Base-by-base conservation (phyloP, 2,113 vertebrate species). In the Sinocyclocheilus maitianheensis region DNA sequence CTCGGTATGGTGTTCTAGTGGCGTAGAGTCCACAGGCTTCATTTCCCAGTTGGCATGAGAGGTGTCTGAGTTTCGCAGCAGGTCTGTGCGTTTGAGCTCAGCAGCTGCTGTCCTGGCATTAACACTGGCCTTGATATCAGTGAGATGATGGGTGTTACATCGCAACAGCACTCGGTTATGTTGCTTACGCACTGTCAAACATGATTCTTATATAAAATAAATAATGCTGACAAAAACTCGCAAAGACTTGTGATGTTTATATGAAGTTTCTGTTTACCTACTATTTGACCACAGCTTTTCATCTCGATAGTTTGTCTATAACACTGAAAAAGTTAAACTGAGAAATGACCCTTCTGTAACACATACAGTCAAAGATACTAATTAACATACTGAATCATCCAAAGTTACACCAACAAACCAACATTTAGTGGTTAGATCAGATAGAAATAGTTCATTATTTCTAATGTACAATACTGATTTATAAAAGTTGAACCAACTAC, bases 81-180 rank as follows among this genome's bases (percentile, higher is more conserved):
- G 60, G 79, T 85, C 86, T 84, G 80, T 80, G 86, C n/a, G 20
- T 78, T 87, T 82, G 78, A 72, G 85, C 62, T 85, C 46, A 83
- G 87, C 87, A 87, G 85, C 79, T 87, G 84, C 81, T 74, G 51
- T 58, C 34, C 81, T 86, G 85, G 81, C 86, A 87, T 84, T 85
- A 82, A 85, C 20, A 43, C 48, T 83, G 86, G 86, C 88, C 86
- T 83, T 87, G 86, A 89, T 87, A 85, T 80, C 78, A 89, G 85
- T 10, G 58, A 88, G 55, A 88, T 60, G 62, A n/a, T 71, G 24
- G 26, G 83, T 67, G 85, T 84, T 80, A 87, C 81, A 80, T 86
- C 14, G 9, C 55, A 78, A 85, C 75, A 79, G 53, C 63, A 48
- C 65, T 87, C 37, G 30, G 30, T 34, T 34, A 43, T 78, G 72